Evolutionary conservation across 2,797 vertebrate species (phyloP), one percentile per base, ranked within the genome.

Genomic region (Acanthurus leucopareius): DNA sequence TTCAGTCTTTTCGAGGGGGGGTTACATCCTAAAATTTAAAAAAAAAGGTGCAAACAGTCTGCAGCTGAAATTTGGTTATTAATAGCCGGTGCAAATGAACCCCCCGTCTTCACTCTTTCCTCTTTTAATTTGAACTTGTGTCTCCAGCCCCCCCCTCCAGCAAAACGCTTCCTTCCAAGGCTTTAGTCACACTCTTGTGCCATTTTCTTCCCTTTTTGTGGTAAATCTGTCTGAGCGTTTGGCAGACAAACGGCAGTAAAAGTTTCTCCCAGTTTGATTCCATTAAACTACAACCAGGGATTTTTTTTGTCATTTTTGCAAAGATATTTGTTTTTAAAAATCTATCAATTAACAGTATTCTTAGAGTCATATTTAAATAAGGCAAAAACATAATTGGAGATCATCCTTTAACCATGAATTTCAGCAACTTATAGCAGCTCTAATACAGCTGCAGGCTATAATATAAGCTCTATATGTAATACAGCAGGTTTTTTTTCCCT

Each of bases 381-480:
- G 10, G 77, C 44, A 47, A 67, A 25, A 7, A 63, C 47, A 44
- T 28, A 15, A 16, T 45, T 52, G n/a, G 69, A 77, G 54, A 71
- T 73, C 11, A 51, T 73, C 73, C 59, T 20, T 58, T 44, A 32
- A 53, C 75, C 45, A 58, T 13, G 11, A 49, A 56, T 63, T 75
- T 67, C 49, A 9, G 45, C 72, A 45, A 16, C 53, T 45, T 75
- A 64, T 28, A 51, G 74, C 57, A 51, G 61, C 44, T 38, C 22
- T 38, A 49, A 69, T 42, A 59, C 16, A 48, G 49, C 45, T 40
- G 60, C 58, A 51, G 67, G 47, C 63, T 60, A 32, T 67, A 61
- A 71, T 53, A 32, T 42, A 51, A 87, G 74, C 83, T 54, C 25
- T 51, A 54, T 66, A 58, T 67, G 64, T 57, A 80, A 86, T 52